Percentiles rank a stretch among this genome's conserved stretches.
Evolutionary conservation across 1,140 invertebrate genomes (phyloP).

Genomic region (Brachionus asplanchnoidis): DNA sequence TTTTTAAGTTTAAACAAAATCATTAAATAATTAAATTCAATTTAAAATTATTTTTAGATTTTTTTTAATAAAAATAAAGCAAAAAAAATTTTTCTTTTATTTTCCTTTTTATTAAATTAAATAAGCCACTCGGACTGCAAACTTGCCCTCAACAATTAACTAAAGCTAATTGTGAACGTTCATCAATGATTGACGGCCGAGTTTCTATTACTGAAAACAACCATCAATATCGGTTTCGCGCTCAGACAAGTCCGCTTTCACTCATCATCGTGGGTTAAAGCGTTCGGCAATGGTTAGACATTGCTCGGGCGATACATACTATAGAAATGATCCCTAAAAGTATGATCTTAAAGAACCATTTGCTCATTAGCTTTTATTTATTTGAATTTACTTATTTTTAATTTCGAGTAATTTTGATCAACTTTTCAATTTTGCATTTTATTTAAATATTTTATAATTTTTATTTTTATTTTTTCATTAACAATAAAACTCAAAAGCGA

Average conservation of each 20-base stretch:
- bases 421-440: not conserved
- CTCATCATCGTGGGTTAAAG: too few relatives aligned
- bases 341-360: too few relatives aligned
- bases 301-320: too few relatives aligned
- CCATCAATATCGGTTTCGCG: constrained; percentile 25
- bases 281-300: too few relatives aligned
- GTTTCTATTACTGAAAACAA: not conserved
- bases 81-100: not conserved
- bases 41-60: too few relatives aligned
- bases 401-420: not conserved
- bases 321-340: too few relatives aligned
- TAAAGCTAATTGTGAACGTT: constrained; percentile 4
- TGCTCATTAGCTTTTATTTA: too few relatives aligned
- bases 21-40: too few relatives aligned
- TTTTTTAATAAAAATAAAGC: too few relatives aligned
- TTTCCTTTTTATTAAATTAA: not conserved
- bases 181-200: constrained; percentile 19
- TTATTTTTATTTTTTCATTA: not conserved
- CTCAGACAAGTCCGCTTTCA: too few relatives aligned
- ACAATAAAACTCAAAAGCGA: not conserved
- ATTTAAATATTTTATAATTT: not conserved
- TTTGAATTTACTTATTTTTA: not conserved
- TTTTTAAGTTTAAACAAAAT: too few relatives aligned
- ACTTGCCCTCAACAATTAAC: constrained; percentile 3
- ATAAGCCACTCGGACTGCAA: constrained; percentile 18